Conservation (phyloP, 2,113 vertebrate species). For the Rhinoptilus africanus region DNA sequence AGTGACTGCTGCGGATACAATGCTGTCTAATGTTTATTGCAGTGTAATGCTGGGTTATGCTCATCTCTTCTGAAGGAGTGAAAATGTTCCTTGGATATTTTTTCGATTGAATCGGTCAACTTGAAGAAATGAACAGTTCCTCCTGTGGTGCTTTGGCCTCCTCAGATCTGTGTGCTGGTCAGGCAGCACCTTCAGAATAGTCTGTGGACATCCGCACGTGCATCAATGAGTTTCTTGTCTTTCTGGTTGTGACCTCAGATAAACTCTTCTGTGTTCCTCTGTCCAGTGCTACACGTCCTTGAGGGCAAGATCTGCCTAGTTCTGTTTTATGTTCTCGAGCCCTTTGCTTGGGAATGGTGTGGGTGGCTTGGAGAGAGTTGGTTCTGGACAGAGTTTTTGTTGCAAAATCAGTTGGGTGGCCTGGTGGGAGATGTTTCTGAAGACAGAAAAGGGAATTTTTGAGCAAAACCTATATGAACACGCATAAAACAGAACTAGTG, state of each 20-base stretch:
- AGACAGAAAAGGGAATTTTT: background rate
- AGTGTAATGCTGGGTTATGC: background rate
- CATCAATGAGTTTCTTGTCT: background rate
- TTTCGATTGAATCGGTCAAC: background rate
- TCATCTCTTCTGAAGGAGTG: background rate
- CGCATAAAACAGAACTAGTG: fast-evolving
- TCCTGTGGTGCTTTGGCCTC: background rate
- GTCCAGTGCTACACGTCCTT: fast-evolving
- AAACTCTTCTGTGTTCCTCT: background rate
- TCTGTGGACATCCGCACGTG: fast-evolving
- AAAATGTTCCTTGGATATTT: background rate
- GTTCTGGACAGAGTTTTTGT: background rate
- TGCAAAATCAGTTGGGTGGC: background rate
- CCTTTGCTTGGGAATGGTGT: background rate
- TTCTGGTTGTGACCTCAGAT: background rate
- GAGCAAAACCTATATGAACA: background rate
- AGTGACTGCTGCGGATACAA: background rate
- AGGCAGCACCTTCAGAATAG: fast-evolving
- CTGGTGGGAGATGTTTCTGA: background rate
- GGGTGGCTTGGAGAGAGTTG: background rate
- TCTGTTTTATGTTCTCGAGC: background rate
- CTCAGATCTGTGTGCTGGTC: background rate
- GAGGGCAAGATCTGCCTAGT: background rate
- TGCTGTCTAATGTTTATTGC: background rate
- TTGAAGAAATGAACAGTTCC: background rate